Evolutionary conservation across 2,888 invertebrate species (phyloP).

Genomic region (Brachynemurus nebulosus): DNA sequence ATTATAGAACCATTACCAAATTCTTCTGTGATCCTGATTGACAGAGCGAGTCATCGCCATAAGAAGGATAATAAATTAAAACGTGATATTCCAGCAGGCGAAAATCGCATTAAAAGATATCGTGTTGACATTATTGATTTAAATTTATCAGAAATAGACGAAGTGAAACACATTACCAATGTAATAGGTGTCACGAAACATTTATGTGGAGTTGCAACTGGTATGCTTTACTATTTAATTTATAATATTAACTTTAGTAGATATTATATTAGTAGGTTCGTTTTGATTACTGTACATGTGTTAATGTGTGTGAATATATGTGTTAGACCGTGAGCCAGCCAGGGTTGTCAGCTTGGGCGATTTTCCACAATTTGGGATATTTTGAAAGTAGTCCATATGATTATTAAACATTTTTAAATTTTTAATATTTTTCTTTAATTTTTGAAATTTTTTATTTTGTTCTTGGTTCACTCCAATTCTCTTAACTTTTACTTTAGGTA

Average conservation of each 20-base stretch:
- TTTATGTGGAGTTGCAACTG: constrained; percentile 78
- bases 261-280: constrained; percentile 8
- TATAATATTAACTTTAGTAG: not conserved
- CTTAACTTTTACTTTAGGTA: too few relatives aligned
- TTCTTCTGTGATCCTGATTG: constrained; percentile 55
- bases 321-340: too few relatives aligned
- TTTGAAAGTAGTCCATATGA: too few relatives aligned
- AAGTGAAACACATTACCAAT: constrained; percentile 30
- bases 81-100: constrained; percentile 26
- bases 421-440: too few relatives aligned
- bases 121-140: constrained; percentile 75
- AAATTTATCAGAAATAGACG: constrained; percentile 40
- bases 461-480: too few relatives aligned
- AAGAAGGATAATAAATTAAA: constrained; percentile 55
- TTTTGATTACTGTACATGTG: not conserved
- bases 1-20: constrained; percentile 36
- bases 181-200: constrained; percentile 77
- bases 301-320: too few relatives aligned
- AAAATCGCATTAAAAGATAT: constrained; percentile 42
- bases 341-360: too few relatives aligned
- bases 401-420: too few relatives aligned
- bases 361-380: too few relatives aligned
- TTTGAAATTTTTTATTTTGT: too few relatives aligned
- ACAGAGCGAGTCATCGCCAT: constrained; percentile 68
- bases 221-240: too few relatives aligned